A percentile compares a stretch with the other conserved stretches of the same genome.
Evolutionary conservation across 2,888 invertebrate species (phyloP).

Genomic region (Zonitis immaculata): DNA sequence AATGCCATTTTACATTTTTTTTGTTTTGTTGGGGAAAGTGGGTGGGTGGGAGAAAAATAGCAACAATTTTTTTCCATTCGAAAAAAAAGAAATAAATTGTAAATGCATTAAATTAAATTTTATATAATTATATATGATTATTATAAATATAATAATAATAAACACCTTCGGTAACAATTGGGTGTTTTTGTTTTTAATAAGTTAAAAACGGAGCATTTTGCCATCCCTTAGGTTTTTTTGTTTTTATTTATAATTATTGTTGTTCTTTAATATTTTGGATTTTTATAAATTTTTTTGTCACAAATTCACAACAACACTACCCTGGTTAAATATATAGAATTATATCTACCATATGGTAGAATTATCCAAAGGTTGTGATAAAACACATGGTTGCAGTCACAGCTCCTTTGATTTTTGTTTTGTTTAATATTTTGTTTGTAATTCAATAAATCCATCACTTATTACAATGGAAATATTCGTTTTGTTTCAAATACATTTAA

Average conservation of each 20-base stretch:
- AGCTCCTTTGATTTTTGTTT: slow-evolving; percentile 41
- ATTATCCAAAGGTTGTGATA: neutral
- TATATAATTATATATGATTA: slow-evolving; percentile 25
- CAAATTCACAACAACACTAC: neutral
- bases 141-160: slow-evolving; percentile 15
- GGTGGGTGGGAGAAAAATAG: neutral
- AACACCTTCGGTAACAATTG: slow-evolving; percentile 26
- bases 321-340: too few species aligned
- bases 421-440: too few species aligned
- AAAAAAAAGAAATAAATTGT: slow-evolving; percentile 31
- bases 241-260: neutral
- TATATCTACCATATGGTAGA: neutral
- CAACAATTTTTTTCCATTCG: neutral
- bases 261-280: neutral
- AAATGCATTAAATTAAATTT: slow-evolving; percentile 42
- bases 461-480: too few species aligned
- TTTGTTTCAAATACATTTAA: too few species aligned
- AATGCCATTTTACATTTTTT: neutral
- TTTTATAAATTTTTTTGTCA: neutral
- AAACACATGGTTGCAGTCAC: slow-evolving; percentile 46
- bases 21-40: too few species aligned
- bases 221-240: slow-evolving; percentile 37
- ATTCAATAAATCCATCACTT: too few species aligned
- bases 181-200: slow-evolving; percentile 19
- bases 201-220: slow-evolving; percentile 41